Evolutionary conservation across 2,797 vertebrate genomes (phyloP), one percentile per base, ranked within the genome.

Genomic region (Poeciliopsis presidionis): DNA sequence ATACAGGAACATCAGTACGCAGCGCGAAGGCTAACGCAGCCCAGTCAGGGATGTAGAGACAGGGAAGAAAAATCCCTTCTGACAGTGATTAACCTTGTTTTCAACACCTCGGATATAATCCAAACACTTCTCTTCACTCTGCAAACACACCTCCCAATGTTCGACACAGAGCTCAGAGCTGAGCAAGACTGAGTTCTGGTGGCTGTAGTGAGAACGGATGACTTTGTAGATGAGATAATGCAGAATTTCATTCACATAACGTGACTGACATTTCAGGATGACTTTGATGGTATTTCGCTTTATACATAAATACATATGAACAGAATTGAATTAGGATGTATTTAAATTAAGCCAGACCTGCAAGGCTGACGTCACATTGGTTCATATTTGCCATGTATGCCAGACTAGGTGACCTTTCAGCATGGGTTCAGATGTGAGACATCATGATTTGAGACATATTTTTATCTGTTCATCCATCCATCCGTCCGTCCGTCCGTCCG

Each of bases 41-140:
- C 16, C 63, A n/a, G 46, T 5, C 13, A 43, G 81, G 75, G 9
- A 51, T 72, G 76, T 12, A 61, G 43, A 12, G n/a, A 73, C 49
- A 81, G 72, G 39, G 45, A 79, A 67, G 85, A 30, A 61, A 28
- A 61, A 61, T 16, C 67, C 45, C 76, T 36, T 36, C 22, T 80
- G 61, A 81, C 63, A 76, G 65, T 20, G 51, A 87, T 85, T 33
- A 74, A 70, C 43, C 78, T 76, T 6, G 7, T 73, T 88, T 78
- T 46, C 55, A 85, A 74, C 79, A 79, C 69, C 63, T 65, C 9
- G n/a, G 69, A 22, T 70, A 41, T 74, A 77, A 78, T 71, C 70
- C 73, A 43, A 47, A 74, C 51, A 72, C 81, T 81, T 74, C 51
- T 79, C 74, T 74, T 86, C 67, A 67, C 78, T 80, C 71, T 36